Percentiles rank a stretch among this genome's conserved stretches.
Conservation (phyloP, 2,113 vertebrate species). For the Emydocephalus ijimae region DNA sequence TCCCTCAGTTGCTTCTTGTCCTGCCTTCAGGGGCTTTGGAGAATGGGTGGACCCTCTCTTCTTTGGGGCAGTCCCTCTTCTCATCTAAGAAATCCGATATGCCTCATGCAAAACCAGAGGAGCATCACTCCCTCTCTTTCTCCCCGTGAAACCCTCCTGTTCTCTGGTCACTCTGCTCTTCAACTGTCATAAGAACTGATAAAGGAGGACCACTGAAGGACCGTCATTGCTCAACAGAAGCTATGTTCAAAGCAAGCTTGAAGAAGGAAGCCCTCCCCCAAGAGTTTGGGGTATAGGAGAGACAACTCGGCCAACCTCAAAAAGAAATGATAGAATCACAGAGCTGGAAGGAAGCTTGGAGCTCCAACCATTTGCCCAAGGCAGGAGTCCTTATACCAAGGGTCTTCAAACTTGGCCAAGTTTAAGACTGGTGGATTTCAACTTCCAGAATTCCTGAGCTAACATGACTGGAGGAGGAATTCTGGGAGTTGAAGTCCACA, state of each 20-base stretch:
- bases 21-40: no score
- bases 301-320: neutral
- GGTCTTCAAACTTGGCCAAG: no score
- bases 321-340: neutral
- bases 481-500: no score
- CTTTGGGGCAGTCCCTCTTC: no score
- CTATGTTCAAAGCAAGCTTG: neutral
- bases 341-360: neutral
- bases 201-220: neutral
- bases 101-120: neutral
- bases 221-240: rapidly evolving
- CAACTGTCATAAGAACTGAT: no score
- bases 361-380: neutral
- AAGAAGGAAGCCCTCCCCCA: neutral
- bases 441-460: no score
- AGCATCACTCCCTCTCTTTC: neutral
- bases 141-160: neutral
- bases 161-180: neutral
- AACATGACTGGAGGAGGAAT: no score
- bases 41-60: no score
- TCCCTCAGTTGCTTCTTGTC: no score
- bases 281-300: neutral
- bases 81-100: neutral
- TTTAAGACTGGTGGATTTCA: no score
- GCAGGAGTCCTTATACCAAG: neutral